These are phyloP conservation scores for Drosophila cardini DNA, from an alignment of 1,140 invertebrate species.

Conservation along the genomic window DNA sequence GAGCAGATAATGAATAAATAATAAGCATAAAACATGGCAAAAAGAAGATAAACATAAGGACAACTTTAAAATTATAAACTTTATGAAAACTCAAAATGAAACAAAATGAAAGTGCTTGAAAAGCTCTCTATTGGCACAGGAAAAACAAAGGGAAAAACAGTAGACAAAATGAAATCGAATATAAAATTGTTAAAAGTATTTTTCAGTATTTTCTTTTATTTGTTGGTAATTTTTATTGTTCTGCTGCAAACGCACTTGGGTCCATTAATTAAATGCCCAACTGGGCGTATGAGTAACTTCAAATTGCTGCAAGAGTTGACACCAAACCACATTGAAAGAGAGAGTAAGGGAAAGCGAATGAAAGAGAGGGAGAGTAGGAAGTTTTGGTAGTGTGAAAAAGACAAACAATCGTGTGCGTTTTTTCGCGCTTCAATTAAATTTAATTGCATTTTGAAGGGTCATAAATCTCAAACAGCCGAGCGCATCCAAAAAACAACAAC, in stretches of 20 bases:
- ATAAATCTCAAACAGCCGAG: constrained; percentile 78
- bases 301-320: constrained; percentile 9
- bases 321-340: constrained; percentile 1
- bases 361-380: neutral
- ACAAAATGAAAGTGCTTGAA: constrained; percentile 40
- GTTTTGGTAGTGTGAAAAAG: constrained; percentile 62
- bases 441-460: constrained; percentile 84
- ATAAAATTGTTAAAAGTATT: constrained; percentile 41
- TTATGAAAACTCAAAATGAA: constrained; percentile 21
- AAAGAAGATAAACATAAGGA: constrained; percentile 28
- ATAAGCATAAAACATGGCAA: constrained; percentile 58
- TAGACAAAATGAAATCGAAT: constrained; percentile 34
- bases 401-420: constrained; percentile 56
- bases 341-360: neutral
- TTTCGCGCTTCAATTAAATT: constrained; percentile 84
- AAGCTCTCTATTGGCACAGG: constrained; percentile 14
- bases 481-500: constrained; percentile 16
- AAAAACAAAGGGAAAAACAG: constrained; percentile 4
- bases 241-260: constrained; percentile 48
- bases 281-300: constrained; percentile 60
- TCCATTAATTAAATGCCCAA: constrained; percentile 75
- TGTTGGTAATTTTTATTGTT: constrained; percentile 14
- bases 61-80: constrained; percentile 12
- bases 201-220: neutral
- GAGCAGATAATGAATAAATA: constrained; percentile 64